Evolutionary conservation across 2,888 invertebrate species (phyloP).

Genomic region (Zeuzera pyrina): DNA sequence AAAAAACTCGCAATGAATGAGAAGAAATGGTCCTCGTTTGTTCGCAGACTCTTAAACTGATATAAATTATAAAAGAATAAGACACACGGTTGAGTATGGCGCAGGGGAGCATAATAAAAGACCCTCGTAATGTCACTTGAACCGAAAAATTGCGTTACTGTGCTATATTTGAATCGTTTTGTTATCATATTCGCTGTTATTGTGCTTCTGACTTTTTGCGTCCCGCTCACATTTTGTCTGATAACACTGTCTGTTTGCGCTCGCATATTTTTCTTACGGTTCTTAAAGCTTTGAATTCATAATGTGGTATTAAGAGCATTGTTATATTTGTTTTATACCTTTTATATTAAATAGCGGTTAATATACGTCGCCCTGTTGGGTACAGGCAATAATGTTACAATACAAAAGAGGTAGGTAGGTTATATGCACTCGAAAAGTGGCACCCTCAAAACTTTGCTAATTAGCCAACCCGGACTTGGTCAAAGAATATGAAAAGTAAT

Average conservation of each 20-base stretch:
- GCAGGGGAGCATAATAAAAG: constrained; percentile 29
- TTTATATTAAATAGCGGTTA: too few relatives aligned
- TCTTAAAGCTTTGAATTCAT: too few relatives aligned
- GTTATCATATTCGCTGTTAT: constrained; percentile 18
- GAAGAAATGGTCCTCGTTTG: constrained; percentile 36
- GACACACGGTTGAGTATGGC: constrained; percentile 16
- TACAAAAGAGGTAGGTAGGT: too few relatives aligned
- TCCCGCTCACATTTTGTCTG: not conserved
- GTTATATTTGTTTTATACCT: too few relatives aligned
- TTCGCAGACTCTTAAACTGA: constrained; percentile 30
- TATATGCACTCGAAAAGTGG: too few relatives aligned
- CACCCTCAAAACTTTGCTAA: too few relatives aligned
- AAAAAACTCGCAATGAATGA: constrained; percentile 17
- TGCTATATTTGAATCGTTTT: constrained; percentile 26
- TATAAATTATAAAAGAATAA: constrained; percentile 34
- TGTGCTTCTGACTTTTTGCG: constrained; percentile 8
- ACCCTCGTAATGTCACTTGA: constrained; percentile 24
- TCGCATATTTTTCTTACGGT: not conserved
- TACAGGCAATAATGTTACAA: too few relatives aligned
- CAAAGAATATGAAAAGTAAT: too few relatives aligned
- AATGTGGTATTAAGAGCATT: too few relatives aligned
- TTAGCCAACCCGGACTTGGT: too few relatives aligned
- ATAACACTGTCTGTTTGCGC: not conserved
- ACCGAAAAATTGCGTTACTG: constrained; percentile 35
- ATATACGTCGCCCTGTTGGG: too few relatives aligned